Evolutionary conservation across 1,140 invertebrate genomes (phyloP).

Genomic region (Lepidotrigona ventralis): DNA sequence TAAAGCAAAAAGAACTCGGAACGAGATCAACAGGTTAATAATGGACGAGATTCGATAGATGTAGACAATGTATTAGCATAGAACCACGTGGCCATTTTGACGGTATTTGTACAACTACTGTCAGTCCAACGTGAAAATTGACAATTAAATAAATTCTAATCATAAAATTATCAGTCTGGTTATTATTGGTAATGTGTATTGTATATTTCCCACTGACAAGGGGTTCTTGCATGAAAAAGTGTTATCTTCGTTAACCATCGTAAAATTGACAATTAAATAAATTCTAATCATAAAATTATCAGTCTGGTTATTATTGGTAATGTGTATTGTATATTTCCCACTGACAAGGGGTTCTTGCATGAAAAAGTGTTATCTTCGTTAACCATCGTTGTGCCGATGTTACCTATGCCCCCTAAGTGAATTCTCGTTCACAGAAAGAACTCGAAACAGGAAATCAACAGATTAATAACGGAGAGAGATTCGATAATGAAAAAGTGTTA

Average conservation of each 20-base stretch:
- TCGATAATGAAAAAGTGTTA: background rate
- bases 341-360: too few species aligned
- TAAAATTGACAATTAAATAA: background rate
- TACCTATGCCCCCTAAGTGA: background rate
- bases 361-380: too few species aligned
- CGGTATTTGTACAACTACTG: background rate
- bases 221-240: too few species aligned
- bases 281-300: too few species aligned
- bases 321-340: too few species aligned
- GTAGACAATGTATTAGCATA: background rate
- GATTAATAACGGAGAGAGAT: background rate
- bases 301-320: too few species aligned
- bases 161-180: too few species aligned
- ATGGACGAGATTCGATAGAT: background rate
- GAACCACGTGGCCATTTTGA: background rate
- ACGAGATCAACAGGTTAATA: background rate
- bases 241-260: background rate
- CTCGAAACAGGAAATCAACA: background rate
- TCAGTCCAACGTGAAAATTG: background rate
- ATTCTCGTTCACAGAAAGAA: background rate
- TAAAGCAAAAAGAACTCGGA: background rate
- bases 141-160: background rate
- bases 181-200: too few species aligned
- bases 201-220: too few species aligned
- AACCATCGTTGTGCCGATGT: background rate